Conservation (phyloP, 2,113 vertebrate genomes). For the Psittacula cyanocephala region DNA sequence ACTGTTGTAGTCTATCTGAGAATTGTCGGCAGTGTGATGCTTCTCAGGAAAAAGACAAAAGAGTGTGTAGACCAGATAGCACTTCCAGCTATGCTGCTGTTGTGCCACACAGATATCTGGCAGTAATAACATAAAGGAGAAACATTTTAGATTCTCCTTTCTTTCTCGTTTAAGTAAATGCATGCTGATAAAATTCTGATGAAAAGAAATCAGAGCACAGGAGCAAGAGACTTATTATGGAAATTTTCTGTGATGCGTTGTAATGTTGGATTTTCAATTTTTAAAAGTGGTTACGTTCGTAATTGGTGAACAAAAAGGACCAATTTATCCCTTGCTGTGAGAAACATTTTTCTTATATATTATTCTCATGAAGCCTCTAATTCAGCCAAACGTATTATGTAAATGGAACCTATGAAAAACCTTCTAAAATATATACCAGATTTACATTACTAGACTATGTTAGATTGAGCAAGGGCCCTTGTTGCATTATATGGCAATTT, state of each 20-base stretch:
- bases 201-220: background rate
- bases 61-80: background rate
- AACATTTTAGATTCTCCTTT: background rate
- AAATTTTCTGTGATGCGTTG: background rate
- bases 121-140: background rate
- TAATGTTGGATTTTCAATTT: conserved; percentile 33
- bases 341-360: conserved; percentile 17
- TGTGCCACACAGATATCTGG: background rate
- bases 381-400: conserved; percentile 20
- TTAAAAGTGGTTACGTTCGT: conserved; percentile 18
- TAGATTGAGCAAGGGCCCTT: background rate
- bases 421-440: conserved; percentile 20
- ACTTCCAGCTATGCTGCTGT: background rate
- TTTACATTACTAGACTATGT: background rate
- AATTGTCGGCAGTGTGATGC: background rate
- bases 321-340: conserved; percentile 40
- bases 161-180: background rate
- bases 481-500: background rate
- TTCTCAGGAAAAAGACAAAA: background rate
- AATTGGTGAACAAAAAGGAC: conserved; percentile 31
- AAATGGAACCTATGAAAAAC: conserved; percentile 26
- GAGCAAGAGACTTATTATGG: background rate
- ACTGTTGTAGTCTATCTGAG: background rate
- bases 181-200: background rate
- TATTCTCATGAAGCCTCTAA: conserved; percentile 33